phyloP scores from a whole-genome alignment of 2,797 vertebrate species.

The Odontamblyopus lacepedii region DNA sequence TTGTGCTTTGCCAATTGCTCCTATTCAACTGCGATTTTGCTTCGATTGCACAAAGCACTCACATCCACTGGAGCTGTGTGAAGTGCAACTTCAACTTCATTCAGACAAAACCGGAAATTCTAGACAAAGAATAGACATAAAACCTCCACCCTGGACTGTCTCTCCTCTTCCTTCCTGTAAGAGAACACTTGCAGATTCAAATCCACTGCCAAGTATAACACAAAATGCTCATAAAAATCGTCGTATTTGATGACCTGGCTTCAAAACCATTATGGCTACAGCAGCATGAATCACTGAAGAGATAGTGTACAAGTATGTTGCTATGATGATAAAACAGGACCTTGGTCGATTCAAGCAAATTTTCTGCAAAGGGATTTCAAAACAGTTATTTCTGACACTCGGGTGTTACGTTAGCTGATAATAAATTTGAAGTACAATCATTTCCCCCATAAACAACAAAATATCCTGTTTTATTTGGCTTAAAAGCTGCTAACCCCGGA shows the following conservation, averaged over 20 bases:
- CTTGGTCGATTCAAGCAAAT: too few species aligned
- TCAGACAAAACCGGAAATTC: conserved; percentile 3
- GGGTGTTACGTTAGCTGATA: too few species aligned
- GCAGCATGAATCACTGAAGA: not conserved
- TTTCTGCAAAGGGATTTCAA: too few species aligned
- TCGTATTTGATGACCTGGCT: not conserved
- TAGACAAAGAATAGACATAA: not conserved
- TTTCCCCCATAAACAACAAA: too few species aligned
- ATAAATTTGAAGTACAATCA: too few species aligned
- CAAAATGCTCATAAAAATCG: too few species aligned
- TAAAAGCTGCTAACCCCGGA: too few species aligned
- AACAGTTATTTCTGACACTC: too few species aligned
- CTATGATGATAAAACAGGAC: not conserved
- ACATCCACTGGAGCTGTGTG: not conserved
- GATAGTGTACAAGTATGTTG: not conserved
- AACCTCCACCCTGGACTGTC: not conserved
- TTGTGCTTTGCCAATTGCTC: too few species aligned
- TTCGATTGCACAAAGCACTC: too few species aligned
- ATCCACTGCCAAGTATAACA: not conserved
- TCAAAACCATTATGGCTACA: not conserved
- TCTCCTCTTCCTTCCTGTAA: not conserved
- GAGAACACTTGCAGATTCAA: not conserved
- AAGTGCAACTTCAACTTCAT: not conserved
- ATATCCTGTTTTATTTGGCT: too few species aligned
- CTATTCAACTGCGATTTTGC: too few species aligned